Conservation (phyloP, 2,888 invertebrate genomes). For the Idaea straminata region DNA sequence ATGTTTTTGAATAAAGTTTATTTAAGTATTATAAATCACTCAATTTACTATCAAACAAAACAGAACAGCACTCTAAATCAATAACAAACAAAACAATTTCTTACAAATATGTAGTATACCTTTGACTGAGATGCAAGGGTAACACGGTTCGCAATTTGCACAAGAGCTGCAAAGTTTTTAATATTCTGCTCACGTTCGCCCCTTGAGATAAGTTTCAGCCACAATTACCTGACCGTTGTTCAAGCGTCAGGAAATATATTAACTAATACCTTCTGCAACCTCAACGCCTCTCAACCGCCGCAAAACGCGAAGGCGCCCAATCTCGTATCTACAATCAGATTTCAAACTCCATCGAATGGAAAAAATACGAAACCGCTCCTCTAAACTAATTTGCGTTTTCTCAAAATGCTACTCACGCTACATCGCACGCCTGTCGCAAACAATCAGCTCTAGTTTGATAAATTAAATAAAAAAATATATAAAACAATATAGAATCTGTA, state of each 20-base stretch:
- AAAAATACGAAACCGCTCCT: conserved; percentile 30
- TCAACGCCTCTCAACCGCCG: conserved; percentile 43
- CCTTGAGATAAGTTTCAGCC: conserved; percentile 76
- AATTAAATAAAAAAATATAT: conserved; percentile 48
- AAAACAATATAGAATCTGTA: conserved; percentile 49
- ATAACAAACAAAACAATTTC: too few species aligned
- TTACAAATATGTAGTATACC: conserved; percentile 10
- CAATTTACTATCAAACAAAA: too few species aligned
- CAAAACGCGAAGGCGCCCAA: conserved; percentile 44
- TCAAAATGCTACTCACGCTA: conserved; percentile 40
- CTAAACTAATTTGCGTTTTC: conserved; percentile 41
- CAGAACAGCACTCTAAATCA: too few species aligned
- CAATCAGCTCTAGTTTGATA: conserved; percentile 41
- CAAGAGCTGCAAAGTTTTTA: conserved; percentile 56
- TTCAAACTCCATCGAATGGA: conserved; percentile 41
- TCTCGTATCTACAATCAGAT: conserved; percentile 61
- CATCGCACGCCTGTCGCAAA: conserved; percentile 28
- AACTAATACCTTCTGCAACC: conserved; percentile 66
- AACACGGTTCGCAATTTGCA: conserved; percentile 68
- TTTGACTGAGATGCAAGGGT: conserved; percentile 28
- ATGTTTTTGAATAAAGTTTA: too few species aligned
- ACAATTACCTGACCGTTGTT: conserved; percentile 78
- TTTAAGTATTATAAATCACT: too few species aligned
- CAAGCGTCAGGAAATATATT: conserved; percentile 77
- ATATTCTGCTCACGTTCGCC: conserved; percentile 71